phyloP scores from a whole-genome alignment of 2,797 vertebrate genomes.

The Falco novaeseelandiae region DNA sequence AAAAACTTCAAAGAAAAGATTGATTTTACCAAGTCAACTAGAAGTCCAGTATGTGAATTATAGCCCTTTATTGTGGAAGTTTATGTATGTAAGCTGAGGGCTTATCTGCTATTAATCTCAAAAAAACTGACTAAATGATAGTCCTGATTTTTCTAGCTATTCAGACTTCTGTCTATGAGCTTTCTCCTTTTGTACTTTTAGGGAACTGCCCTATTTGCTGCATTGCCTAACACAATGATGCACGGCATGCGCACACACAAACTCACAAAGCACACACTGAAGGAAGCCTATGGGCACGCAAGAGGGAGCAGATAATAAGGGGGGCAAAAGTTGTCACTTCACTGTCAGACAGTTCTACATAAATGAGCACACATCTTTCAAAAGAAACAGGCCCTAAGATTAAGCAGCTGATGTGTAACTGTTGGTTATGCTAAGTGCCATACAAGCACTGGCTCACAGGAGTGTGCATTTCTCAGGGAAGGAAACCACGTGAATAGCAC shows the following conservation, averaged over 20 bases:
- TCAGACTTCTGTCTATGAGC: background rate
- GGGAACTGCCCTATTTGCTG: background rate
- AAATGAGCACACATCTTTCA: background rate
- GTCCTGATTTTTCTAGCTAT: background rate
- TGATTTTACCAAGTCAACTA: slow-evolving; percentile 55
- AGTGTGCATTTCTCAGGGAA: background rate
- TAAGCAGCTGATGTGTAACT: background rate
- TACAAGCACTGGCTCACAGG: background rate
- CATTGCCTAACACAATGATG: background rate
- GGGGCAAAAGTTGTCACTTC: background rate
- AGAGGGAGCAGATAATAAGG: background rate
- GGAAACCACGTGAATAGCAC: background rate
- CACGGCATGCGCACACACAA: background rate
- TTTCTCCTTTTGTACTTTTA: background rate
- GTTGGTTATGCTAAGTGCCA: background rate
- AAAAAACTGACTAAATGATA: background rate
- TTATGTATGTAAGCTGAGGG: background rate
- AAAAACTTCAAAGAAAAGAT: slow-evolving; percentile 42
- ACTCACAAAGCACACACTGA: background rate
- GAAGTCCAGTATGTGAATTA: background rate
- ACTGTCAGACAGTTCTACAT: background rate
- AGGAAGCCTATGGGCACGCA: background rate
- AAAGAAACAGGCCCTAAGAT: background rate
- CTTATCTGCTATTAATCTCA: background rate
- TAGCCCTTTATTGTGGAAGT: background rate